A percentile compares a stretch with the other conserved stretches of the same genome.
These are phyloP conservation scores for Aldabrachelys gigantea DNA, from an alignment of 2,113 vertebrate genomes.

Conservation along the genomic window DNA sequence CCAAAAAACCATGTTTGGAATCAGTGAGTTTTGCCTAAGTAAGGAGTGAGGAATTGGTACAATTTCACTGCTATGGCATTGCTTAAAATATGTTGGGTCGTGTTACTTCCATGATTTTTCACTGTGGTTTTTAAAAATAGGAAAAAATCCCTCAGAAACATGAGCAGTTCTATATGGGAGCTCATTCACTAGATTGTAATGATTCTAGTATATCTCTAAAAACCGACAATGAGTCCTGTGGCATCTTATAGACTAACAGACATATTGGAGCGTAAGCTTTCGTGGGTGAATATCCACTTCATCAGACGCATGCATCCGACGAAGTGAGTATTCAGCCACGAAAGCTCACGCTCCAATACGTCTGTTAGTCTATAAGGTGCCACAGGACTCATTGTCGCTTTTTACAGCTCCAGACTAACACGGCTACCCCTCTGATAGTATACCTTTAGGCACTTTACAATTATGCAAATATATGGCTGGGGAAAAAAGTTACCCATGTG, in stretches of 20 bases:
- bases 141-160: background rate
- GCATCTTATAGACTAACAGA: too few species aligned
- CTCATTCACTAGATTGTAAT: background rate
- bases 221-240: too few species aligned
- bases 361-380: too few species aligned
- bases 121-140: conserved; percentile 1
- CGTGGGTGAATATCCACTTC: too few species aligned
- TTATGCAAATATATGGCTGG: background rate
- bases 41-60: background rate
- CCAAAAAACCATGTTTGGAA: background rate
- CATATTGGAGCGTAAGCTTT: too few species aligned
- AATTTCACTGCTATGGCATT: background rate
- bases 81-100: background rate
- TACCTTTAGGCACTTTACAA: background rate
- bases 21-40: background rate
- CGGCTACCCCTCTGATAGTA: background rate
- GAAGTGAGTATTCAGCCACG: too few species aligned
- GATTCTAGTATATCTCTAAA: background rate
- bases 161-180: background rate
- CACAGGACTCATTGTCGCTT: too few species aligned
- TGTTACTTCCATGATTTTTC: conserved; percentile 16
- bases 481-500: background rate
- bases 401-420: too few species aligned
- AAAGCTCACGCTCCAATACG: too few species aligned
- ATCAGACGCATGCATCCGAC: too few species aligned